A percentile compares a stretch with the other conserved stretches of the same genome.
Evolutionary conservation across 2,113 vertebrate species (phyloP).

Genomic region (Raja brachyura): DNA sequence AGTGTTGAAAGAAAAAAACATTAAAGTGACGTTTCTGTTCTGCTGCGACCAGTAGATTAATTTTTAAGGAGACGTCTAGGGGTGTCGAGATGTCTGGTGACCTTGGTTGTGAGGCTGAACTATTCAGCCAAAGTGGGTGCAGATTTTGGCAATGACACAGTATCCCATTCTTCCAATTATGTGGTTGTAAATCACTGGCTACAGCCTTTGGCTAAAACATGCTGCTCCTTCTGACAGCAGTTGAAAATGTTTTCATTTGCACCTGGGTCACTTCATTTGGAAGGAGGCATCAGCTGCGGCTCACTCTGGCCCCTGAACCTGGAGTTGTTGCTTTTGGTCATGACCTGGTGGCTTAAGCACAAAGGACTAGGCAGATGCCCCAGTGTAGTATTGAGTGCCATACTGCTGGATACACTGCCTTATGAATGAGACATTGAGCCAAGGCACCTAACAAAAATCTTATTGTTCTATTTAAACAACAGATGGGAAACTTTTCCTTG

Average conservation of each 20-base stretch:
- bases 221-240: not conserved
- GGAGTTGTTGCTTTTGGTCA: too few relatives aligned
- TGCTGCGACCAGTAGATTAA: not conserved
- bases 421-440: too few relatives aligned
- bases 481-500: too few relatives aligned
- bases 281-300: too few relatives aligned
- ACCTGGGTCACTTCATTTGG: not conserved
- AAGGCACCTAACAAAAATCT: too few relatives aligned
- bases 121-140: not conserved
- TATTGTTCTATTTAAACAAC: too few relatives aligned
- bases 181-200: not conserved
- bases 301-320: too few relatives aligned
- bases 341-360: too few relatives aligned
- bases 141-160: not conserved
- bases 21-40: not conserved
- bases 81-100: not conserved
- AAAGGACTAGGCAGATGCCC: too few relatives aligned
- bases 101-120: not conserved
- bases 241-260: conserved; percentile 24
- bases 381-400: too few relatives aligned
- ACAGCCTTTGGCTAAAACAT: not conserved
- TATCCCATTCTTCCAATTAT: not conserved
- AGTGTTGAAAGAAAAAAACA: not conserved
- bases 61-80: not conserved
- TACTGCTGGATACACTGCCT: too few relatives aligned